These are phyloP conservation scores for Pseudomyrmex concolor DNA, from an alignment of 1,140 invertebrate genomes.

Conservation along the genomic window DNA sequence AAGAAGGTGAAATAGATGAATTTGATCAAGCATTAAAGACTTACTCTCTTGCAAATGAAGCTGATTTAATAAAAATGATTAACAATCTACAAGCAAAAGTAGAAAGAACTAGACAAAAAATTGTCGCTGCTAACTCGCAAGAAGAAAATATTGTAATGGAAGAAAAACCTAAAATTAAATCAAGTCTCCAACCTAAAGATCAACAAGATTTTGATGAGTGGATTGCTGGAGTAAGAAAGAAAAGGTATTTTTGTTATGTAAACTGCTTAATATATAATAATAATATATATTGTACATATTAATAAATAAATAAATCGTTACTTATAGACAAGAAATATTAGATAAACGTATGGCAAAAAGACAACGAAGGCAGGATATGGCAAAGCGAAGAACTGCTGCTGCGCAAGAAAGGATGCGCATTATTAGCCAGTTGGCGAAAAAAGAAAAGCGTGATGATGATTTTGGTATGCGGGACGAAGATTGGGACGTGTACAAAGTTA, in stretches of 20 bases:
- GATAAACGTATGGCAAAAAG: constrained; percentile 89
- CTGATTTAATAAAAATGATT: constrained; percentile 90
- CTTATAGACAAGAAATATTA: constrained; percentile 87
- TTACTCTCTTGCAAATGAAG: constrained; percentile 86
- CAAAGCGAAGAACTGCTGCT: constrained; percentile 93
- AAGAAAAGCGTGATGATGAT: constrained; percentile 94
- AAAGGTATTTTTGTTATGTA: constrained; percentile 84
- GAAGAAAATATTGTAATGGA: constrained; percentile 88
- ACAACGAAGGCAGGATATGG: constrained; percentile 94
- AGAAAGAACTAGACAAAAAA: constrained; percentile 92
- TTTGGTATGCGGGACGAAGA: constrained; percentile 97
- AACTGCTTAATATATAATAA: constrained; percentile 14
- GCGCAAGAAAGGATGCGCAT: constrained; percentile 97
- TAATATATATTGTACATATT: constrained; percentile 34
- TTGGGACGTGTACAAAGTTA: constrained; percentile 98
- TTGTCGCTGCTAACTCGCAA: constrained; percentile 88
- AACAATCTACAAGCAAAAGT: constrained; percentile 90
- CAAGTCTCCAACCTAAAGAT: constrained; percentile 86
- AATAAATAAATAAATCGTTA: constrained; percentile 43
- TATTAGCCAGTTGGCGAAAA: constrained; percentile 94
- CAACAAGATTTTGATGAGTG: constrained; percentile 89
- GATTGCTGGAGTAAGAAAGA: constrained; percentile 88
- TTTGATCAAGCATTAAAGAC: constrained; percentile 89
- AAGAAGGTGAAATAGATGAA: constrained; percentile 92
- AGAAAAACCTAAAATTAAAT: constrained; percentile 85